Evolutionary conservation across 2,113 vertebrate genomes (phyloP).

Genomic region (Cyanocitta stelleri): DNA sequence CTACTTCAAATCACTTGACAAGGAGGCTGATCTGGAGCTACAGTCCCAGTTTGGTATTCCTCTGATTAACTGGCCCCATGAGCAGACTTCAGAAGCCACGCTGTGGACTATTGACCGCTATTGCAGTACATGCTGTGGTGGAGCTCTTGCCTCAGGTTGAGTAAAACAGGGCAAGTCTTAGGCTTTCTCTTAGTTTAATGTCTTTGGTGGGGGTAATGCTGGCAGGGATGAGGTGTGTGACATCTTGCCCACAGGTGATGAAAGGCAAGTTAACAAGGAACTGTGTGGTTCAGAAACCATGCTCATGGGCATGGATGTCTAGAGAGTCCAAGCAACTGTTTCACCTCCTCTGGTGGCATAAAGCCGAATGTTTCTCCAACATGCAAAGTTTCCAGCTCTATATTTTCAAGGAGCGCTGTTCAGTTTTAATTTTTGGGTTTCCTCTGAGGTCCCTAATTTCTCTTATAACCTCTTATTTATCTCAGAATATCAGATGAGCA

Average conservation of each 20-base stretch:
- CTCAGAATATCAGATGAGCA: background rate
- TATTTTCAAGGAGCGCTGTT: background rate
- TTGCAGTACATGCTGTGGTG: accelerated
- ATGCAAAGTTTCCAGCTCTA: background rate
- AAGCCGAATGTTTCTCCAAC: background rate
- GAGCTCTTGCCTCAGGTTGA: background rate
- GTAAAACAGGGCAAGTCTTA: background rate
- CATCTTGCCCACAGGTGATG: background rate
- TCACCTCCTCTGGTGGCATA: background rate
- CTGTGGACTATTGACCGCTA: accelerated
- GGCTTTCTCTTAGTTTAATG: background rate
- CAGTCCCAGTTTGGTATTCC: background rate
- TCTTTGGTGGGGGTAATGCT: background rate
- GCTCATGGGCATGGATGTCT: background rate
- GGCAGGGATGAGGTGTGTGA: background rate
- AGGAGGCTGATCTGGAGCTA: background rate
- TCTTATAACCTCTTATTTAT: background rate
- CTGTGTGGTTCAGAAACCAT: background rate
- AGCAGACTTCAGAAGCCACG: accelerated
- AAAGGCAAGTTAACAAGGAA: background rate
- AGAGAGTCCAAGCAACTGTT: background rate
- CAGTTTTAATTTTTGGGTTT: background rate
- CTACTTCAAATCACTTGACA: background rate
- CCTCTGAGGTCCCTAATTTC: background rate
- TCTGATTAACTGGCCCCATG: background rate